Conservation (phyloP, 2,888 invertebrate genomes). For the Ischnura elegans region DNA sequence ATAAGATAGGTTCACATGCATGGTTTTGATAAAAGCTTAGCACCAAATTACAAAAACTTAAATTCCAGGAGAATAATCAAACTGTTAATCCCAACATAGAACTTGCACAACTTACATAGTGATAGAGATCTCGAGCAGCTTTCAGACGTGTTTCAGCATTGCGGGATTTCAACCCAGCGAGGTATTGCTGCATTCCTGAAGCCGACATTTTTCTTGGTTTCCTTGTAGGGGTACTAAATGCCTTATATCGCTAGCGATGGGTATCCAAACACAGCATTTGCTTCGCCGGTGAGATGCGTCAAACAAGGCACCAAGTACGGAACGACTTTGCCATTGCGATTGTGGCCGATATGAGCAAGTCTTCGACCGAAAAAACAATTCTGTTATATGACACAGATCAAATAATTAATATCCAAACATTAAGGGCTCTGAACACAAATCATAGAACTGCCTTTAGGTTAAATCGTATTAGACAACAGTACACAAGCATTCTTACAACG, state of each 20-base stretch:
- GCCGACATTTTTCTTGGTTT: slow-evolving; percentile 78
- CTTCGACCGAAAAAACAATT: neutral
- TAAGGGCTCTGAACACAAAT: too few species aligned
- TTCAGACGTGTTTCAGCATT: slow-evolving; percentile 91
- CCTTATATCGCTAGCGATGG: neutral
- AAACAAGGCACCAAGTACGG: neutral
- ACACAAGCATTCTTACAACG: neutral
- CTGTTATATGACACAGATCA: too few species aligned
- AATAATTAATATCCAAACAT: neutral
- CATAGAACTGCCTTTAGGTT: too few species aligned
- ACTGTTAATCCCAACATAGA: too few species aligned
- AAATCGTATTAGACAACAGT: too few species aligned
- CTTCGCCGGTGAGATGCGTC: neutral
- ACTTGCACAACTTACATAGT: slow-evolving; percentile 83
- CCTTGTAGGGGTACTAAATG: neutral
- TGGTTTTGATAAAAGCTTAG: too few species aligned
- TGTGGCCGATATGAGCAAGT: neutral
- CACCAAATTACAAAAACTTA: too few species aligned
- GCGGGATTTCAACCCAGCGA: slow-evolving; percentile 92
- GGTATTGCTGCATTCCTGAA: slow-evolving; percentile 87
- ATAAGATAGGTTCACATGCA: too few species aligned
- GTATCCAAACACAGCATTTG: neutral
- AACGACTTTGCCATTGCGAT: neutral
- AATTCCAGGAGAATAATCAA: too few species aligned
- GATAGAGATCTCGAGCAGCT: slow-evolving; percentile 92